Evolutionary conservation across 2,797 vertebrate species (phyloP).

Genomic region (Dendrocincla fuliginosa): DNA sequence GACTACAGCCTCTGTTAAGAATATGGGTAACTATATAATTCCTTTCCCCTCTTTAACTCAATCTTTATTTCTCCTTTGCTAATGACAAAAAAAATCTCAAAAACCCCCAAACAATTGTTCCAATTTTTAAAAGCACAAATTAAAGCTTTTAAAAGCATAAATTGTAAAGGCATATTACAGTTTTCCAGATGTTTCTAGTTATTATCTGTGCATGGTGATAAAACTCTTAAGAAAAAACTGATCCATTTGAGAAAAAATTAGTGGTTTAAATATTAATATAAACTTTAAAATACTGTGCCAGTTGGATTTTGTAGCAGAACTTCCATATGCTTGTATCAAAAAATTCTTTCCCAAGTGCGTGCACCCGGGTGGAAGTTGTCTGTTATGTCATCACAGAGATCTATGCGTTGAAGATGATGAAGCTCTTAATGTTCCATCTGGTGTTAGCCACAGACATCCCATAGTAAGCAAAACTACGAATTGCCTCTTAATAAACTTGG

Average conservation of each 20-base stretch:
- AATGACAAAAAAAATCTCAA: not conserved
- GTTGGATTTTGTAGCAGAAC: not conserved
- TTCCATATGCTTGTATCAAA: not conserved
- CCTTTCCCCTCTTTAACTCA: not conserved
- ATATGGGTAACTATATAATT: not conserved
- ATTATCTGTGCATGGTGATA: not conserved
- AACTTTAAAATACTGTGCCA: not conserved
- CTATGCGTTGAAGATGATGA: not conserved
- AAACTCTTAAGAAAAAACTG: not conserved
- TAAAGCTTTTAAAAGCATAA: not conserved
- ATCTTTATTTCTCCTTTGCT: not conserved
- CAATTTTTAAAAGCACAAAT: not conserved
- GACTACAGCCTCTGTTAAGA: not conserved
- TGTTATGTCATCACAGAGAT: not conserved
- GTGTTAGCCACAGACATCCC: not conserved
- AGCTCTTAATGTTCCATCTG: not conserved
- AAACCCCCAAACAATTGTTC: not conserved
- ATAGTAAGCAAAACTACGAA: not conserved
- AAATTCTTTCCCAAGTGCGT: not conserved
- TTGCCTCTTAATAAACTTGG: not conserved
- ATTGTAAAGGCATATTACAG: not conserved
- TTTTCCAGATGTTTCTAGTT: not conserved
- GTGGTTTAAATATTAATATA: not conserved
- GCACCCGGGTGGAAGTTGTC: not conserved
- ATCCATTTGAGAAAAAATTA: not conserved